Conservation (phyloP, 2,113 vertebrate species). For the Turnix velox region DNA sequence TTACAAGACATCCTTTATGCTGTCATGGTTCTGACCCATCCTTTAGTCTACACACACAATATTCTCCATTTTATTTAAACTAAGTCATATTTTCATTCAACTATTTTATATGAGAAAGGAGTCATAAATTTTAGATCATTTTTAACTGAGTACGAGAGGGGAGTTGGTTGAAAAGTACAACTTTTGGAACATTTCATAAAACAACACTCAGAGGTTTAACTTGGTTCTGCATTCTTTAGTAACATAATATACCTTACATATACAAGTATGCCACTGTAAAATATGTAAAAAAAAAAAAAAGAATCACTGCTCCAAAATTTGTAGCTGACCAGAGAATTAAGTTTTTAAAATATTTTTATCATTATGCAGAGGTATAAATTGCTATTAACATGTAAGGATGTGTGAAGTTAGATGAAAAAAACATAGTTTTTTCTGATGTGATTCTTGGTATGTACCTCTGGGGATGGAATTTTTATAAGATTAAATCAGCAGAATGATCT, state of each 20-base stretch:
- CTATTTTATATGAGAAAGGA: neutral
- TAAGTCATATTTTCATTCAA: neutral
- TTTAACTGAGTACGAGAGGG: neutral
- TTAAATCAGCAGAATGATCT: neutral
- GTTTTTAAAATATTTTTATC: neutral
- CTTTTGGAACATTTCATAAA: neutral
- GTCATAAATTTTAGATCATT: neutral
- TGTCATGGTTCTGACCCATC: neutral
- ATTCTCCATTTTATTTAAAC: neutral
- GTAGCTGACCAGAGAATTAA: neutral
- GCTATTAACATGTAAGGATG: neutral
- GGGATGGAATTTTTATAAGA: neutral
- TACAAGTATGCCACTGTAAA: neutral
- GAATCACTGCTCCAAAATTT: neutral
- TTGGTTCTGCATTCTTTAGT: neutral
- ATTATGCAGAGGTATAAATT: neutral
- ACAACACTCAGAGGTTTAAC: neutral
- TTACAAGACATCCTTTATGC: neutral
- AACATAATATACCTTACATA: neutral
- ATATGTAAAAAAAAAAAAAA: neutral
- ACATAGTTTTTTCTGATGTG: neutral
- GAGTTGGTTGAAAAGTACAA: neutral
- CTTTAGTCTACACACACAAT: constrained; percentile 13
- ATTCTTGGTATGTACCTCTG: neutral
- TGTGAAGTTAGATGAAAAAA: neutral